Percentiles rank a stretch among this genome's conserved stretches.
Evolutionary conservation across 2,113 vertebrate species (phyloP).

Genomic region (Passer domesticus): DNA sequence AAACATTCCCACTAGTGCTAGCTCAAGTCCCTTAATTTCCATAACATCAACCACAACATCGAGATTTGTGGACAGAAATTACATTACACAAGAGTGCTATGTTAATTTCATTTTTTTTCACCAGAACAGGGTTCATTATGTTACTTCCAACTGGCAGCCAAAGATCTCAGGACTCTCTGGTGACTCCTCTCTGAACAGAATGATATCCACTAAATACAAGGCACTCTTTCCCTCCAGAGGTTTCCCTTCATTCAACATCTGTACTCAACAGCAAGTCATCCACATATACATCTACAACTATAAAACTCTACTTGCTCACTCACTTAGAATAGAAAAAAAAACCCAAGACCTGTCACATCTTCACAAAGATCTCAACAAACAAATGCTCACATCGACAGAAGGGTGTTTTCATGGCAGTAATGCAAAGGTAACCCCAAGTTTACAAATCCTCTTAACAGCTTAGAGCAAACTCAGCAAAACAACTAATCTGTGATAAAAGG

Average conservation of each 20-base stretch:
- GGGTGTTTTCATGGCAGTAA: not conserved
- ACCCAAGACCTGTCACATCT: not conserved
- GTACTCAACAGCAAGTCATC: not conserved
- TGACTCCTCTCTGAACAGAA: not conserved
- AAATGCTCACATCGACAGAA: not conserved
- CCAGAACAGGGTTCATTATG: not conserved
- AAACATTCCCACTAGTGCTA: not conserved
- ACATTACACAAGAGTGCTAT: not conserved
- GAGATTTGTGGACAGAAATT: not conserved
- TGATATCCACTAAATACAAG: not conserved
- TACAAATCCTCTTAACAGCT: conserved; percentile 6
- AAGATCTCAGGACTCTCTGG: not conserved
- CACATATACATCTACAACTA: not conserved
- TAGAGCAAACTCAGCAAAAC: not conserved
- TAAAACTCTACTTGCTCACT: not conserved
- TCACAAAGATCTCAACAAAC: not conserved
- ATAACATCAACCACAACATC: not conserved
- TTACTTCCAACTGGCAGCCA: not conserved
- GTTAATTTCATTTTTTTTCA: not conserved
- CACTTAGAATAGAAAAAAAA: not conserved
- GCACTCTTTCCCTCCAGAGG: not conserved
- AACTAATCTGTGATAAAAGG: not conserved
- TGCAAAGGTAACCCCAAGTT: not conserved
- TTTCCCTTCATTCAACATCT: not conserved
- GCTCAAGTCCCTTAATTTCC: not conserved